Evolutionary conservation across 1,140 invertebrate genomes (phyloP).

Genomic region (Aphis gossypii): DNA sequence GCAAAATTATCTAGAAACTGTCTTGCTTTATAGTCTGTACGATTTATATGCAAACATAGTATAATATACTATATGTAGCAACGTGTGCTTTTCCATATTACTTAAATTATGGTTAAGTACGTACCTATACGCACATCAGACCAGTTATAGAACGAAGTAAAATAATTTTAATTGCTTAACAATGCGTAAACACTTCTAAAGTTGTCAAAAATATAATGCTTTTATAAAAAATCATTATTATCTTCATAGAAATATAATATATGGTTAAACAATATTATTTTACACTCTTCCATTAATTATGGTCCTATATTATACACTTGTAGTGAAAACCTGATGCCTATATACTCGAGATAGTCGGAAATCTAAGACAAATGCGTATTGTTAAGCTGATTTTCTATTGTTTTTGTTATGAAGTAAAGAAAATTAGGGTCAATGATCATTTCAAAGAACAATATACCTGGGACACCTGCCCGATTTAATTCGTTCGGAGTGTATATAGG

Average conservation of each 20-base stretch:
- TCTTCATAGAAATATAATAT: not conserved
- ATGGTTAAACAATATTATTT: not conserved
- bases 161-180: not conserved
- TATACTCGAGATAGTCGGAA: not conserved
- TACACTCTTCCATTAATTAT: not conserved
- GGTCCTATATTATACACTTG: not conserved
- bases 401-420: constrained; percentile 40
- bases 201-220: not conserved
- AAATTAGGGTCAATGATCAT: constrained; percentile 37
- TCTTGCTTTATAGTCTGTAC: not conserved
- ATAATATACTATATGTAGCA: not conserved
- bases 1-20: not conserved
- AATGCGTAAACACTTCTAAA: not conserved
- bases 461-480: constrained; percentile 19
- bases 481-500: not conserved
- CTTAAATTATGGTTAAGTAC: not conserved
- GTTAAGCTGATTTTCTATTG: constrained; percentile 13
- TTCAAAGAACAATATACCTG: constrained; percentile 5
- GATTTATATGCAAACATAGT: not conserved
- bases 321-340: not conserved
- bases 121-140: not conserved
- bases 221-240: not conserved
- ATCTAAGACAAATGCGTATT: not conserved
- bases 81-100: not conserved
- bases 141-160: not conserved